phyloP scores from a whole-genome alignment of 1,140 invertebrate genomes.

The Pentalonia nigronervosa region DNA sequence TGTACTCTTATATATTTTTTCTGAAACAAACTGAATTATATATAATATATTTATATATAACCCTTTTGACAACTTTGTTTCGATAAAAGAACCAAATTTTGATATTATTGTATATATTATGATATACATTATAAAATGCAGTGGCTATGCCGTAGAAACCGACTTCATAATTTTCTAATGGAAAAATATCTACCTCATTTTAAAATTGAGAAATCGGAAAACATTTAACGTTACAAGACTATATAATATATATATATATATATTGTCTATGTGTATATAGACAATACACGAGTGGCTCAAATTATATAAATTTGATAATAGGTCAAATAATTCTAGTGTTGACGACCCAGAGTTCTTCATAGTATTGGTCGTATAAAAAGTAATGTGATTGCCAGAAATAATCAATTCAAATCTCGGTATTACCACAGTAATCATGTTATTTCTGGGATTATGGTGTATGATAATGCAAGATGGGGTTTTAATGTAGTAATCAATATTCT shows the following conservation, averaged over 20 bases:
- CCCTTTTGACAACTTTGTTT: no score
- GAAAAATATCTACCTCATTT: background rate
- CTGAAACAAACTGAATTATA: no score
- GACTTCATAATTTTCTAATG: background rate
- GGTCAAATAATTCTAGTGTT: background rate
- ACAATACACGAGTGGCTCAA: background rate
- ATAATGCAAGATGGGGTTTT: background rate
- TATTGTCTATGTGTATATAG: background rate
- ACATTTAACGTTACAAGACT: background rate
- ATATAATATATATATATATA: background rate
- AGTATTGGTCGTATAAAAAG: background rate
- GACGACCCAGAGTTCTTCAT: background rate
- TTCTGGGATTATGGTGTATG: background rate
- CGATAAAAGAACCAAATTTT: background rate
- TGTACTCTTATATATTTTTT: background rate
- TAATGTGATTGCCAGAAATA: no score
- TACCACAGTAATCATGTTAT: background rate
- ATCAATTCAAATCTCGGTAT: background rate
- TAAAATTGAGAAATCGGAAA: background rate
- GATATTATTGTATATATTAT: background rate
- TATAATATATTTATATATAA: no score
- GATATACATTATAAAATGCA: background rate
- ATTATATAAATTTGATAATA: background rate
- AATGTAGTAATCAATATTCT: background rate
- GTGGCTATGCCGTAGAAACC: background rate